phyloP scores from a whole-genome alignment of 2,113 vertebrate species.

The Todiramphus saurophagus region DNA sequence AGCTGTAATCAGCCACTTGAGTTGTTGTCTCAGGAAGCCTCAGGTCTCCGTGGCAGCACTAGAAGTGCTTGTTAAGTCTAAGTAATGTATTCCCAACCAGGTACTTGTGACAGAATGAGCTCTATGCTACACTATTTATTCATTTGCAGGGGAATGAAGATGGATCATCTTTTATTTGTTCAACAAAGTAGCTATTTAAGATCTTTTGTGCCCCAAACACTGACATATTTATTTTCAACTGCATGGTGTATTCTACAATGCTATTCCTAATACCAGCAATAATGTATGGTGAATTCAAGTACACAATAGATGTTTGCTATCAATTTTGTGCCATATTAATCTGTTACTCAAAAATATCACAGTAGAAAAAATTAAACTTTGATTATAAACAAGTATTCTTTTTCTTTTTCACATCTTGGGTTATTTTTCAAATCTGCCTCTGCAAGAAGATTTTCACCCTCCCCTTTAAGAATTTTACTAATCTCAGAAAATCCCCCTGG shows the following conservation, averaged over 20 bases:
- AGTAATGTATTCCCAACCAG: slow-evolving; percentile 30
- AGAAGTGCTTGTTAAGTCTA: slow-evolving; percentile 20
- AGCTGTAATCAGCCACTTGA: slow-evolving; percentile 45
- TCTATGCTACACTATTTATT: slow-evolving; percentile 27
- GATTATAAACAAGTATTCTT: background rate
- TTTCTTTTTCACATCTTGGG: background rate
- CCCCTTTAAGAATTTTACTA: background rate
- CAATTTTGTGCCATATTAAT: background rate
- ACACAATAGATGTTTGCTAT: background rate
- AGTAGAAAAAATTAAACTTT: background rate
- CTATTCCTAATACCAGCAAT: background rate
- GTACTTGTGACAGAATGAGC: slow-evolving; percentile 31
- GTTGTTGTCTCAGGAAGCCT: slow-evolving; percentile 48
- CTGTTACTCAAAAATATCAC: background rate
- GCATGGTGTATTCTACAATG: background rate
- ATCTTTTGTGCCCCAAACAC: background rate
- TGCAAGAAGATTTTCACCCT: background rate
- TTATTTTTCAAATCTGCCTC: background rate
- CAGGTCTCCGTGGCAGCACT: slow-evolving; percentile 1
- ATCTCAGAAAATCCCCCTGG: background rate
- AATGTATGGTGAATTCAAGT: background rate
- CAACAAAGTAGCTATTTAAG: slow-evolving; percentile 15
- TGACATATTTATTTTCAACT: background rate
- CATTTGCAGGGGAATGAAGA: slow-evolving; percentile 18
- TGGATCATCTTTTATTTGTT: slow-evolving; percentile 8